These are phyloP conservation scores for Gnatocerus cornutus DNA, from an alignment of 2,888 invertebrate genomes.

Conservation along the genomic window DNA sequence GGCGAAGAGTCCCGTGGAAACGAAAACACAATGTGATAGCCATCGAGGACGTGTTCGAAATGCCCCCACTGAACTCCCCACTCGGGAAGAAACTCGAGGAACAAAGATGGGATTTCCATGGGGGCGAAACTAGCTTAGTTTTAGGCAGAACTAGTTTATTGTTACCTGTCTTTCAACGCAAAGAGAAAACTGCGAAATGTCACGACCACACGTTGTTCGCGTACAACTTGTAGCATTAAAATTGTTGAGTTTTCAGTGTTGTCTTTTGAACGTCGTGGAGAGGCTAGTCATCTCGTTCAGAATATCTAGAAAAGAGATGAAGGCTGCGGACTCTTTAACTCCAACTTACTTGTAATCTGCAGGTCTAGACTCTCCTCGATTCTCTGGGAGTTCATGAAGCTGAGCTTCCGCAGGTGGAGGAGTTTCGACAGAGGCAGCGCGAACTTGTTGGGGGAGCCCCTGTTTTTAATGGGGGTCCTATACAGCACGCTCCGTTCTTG, in stretches of 20 bases:
- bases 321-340: background rate
- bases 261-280: constrained; percentile 44
- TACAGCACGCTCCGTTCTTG: constrained; percentile 66
- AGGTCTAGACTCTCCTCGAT: constrained; percentile 51
- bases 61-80: constrained; percentile 53
- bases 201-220: constrained; percentile 62
- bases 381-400: constrained; percentile 47
- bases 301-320: constrained; percentile 55
- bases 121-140: constrained; percentile 55
- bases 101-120: constrained; percentile 44
- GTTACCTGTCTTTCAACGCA: constrained; percentile 60
- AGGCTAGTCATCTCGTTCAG: constrained; percentile 57
- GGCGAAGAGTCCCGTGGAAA: constrained; percentile 52
- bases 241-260: constrained; percentile 34
- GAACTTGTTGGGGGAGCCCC: too few relatives aligned
- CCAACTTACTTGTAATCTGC: constrained; percentile 59
- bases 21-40: background rate
- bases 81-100: constrained; percentile 53
- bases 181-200: constrained; percentile 54
- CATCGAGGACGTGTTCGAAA: constrained; percentile 56
- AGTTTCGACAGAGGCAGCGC: constrained; percentile 53
- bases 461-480: constrained; percentile 57
- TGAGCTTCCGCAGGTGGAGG: constrained; percentile 53
- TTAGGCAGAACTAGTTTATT: constrained; percentile 65
- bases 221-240: constrained; percentile 61